A percentile compares a stretch with the other conserved stretches of the same genome.
These are phyloP conservation scores for Cotesia typhae DNA, from an alignment of 1,140 invertebrate genomes.

Conservation along the genomic window DNA sequence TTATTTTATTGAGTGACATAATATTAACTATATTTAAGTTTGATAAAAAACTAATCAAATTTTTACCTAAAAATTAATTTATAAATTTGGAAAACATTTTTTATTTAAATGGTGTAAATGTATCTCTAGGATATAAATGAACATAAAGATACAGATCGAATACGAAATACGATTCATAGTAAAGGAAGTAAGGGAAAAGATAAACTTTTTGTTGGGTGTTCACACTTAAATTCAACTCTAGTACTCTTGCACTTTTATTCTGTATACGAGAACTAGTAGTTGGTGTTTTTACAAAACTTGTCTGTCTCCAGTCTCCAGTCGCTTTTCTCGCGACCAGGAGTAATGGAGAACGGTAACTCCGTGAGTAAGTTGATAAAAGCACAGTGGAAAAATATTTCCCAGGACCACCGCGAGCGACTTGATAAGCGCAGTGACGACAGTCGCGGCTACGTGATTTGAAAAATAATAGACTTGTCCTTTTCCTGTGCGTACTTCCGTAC, in stretches of 20 bases:
- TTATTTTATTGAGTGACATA: no score
- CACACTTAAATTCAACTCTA: not conserved
- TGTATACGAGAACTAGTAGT: no score
- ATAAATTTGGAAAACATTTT: no score
- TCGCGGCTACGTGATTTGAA: constrained; percentile 39
- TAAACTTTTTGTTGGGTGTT: not conserved
- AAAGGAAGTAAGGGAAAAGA: not conserved
- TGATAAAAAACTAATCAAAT: no score
- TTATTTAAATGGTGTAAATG: no score
- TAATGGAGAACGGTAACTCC: not conserved
- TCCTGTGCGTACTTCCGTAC: not conserved
- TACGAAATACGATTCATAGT: constrained; percentile 3
- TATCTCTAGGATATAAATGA: not conserved
- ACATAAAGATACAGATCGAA: not conserved
- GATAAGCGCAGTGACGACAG: constrained; percentile 41
- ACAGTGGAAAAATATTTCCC: constrained; percentile 18
- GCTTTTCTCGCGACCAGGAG: not conserved
- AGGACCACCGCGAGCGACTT: constrained; percentile 11
- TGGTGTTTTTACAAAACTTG: no score
- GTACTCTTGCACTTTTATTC: not conserved
- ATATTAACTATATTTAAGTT: no score
- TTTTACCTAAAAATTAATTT: no score
- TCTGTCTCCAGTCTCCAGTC: not conserved
- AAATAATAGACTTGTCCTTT: constrained; percentile 37
- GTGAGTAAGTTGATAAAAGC: constrained; percentile 26